phyloP scores from a whole-genome alignment of 1,140 invertebrate genomes.

The Eupristina koningsbergeri region DNA sequence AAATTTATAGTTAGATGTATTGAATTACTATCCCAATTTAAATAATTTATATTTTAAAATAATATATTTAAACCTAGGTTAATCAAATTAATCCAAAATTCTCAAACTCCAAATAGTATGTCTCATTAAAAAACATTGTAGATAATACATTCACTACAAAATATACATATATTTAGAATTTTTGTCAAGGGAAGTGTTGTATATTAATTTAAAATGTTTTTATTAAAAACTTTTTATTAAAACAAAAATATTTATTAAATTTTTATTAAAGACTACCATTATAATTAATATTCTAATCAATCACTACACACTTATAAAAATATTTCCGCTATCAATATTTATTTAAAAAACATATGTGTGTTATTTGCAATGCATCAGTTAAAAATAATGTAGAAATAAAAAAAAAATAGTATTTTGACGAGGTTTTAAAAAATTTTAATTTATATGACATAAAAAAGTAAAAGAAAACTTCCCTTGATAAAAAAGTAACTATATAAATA shows the following conservation, averaged over 20 bases:
- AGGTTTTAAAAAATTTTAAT: constrained; percentile 5
- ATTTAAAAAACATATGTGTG: too few relatives aligned
- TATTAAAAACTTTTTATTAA: too few relatives aligned
- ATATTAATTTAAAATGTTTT: too few relatives aligned
- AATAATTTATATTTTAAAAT: constrained; percentile 1
- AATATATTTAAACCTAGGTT: background rate
- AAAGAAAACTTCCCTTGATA: background rate
- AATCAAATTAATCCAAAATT: background rate
- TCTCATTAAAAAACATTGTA: constrained; percentile 43
- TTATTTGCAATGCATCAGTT: too few relatives aligned
- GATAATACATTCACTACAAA: constrained; percentile 28
- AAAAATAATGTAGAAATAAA: background rate
- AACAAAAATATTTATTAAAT: too few relatives aligned
- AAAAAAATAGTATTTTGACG: background rate
- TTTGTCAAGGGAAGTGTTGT: constrained; percentile 20
- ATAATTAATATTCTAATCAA: too few relatives aligned
- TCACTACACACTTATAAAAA: too few relatives aligned
- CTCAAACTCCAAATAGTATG: background rate
- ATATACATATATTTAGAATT: background rate
- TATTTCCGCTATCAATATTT: too few relatives aligned
- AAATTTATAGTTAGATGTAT: background rate
- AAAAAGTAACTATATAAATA: background rate
- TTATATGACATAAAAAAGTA: constrained; percentile 4
- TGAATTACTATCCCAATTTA: background rate
- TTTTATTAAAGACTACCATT: too few relatives aligned